Evolutionary conservation across 53 echinoderm and acorn worm species (phyloP), one percentile per base, ranked within the genome.

Genomic region (Hippasteria phrygiana): DNA sequence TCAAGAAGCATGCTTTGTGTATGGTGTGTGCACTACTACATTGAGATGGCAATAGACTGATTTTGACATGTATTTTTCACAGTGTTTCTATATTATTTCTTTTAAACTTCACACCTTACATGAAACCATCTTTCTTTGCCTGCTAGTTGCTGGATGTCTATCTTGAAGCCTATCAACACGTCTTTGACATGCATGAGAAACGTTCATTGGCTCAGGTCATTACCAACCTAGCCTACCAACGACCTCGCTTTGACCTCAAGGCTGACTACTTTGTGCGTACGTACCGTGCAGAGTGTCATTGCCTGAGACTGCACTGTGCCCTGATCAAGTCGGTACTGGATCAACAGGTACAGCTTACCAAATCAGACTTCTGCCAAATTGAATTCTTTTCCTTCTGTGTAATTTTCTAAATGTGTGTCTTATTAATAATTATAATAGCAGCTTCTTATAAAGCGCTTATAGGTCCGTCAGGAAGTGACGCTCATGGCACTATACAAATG

Each of bases 121-220:
- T 48, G 48, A 48, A 48, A 48, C 48, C 8, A 48, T 48, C 48
- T 48, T 10, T 48, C 8, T 48, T 14, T 48, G 48, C 48, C 48
- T 48, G 8, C 40, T 62, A 97, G 97, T 53, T 99, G 26, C 89
- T 96, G n/a, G 99, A 99, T 62, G 91, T 93, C 0, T 99, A 99
- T 22, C 66, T 99, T 66, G 99, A 99, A 80, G 96, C 96, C 40
- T 99, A 99, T 66, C 99, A 99, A 43, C 94, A 99, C 48, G 99
- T 96, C 22, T 96, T 96, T 93, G 99, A 99, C 84, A 99, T 99
- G 96, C 96, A 99, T 45, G 99, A 99, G 89, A 96, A 96, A 86
- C 83, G 93, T 45, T 70, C 78, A 55, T 93, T 96, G 28, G 94
- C 95, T 18, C 99, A 99, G 59, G 94, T 93, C 75, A 92, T 99